A percentile compares a stretch with the other conserved stretches of the same genome.
Conservation (phyloP, 1,140 invertebrate genomes). For the Aphaenogaster ashmeadi region DNA sequence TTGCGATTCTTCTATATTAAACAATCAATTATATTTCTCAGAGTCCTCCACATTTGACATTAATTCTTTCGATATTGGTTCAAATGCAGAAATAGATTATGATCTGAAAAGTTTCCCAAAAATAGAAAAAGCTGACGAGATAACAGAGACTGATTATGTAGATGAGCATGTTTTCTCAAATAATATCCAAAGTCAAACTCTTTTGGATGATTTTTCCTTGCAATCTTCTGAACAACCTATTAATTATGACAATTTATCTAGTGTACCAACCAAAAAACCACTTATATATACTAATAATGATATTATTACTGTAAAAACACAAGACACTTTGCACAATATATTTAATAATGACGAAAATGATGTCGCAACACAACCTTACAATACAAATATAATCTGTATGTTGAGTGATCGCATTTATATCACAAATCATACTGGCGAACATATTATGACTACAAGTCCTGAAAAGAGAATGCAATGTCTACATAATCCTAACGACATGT, state of each 20-base stretch:
- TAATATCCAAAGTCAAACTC: constrained; percentile 67
- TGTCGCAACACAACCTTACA: constrained; percentile 8
- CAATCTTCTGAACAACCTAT: constrained; percentile 53
- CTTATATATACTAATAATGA: constrained; percentile 38
- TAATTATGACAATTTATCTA: constrained; percentile 64
- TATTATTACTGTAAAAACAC: constrained; percentile 27
- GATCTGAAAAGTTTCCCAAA: constrained; percentile 31
- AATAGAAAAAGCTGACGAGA: constrained; percentile 1
- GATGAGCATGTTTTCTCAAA: constrained; percentile 72
- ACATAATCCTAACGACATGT: constrained; percentile 48
- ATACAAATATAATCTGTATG: constrained; percentile 54
- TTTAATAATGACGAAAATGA: constrained; percentile 13
- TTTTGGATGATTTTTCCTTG: constrained; percentile 47
- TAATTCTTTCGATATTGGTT: constrained; percentile 27
- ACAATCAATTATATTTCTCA: constrained; percentile 24
- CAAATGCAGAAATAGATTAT: not conserved
- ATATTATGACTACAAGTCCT: constrained; percentile 62
- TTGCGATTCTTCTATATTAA: constrained; percentile 19
- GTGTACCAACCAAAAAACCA: constrained; percentile 18
- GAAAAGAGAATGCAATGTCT: constrained; percentile 43
- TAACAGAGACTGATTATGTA: constrained; percentile 21
- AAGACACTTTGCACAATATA: constrained; percentile 34
- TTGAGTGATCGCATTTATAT: constrained; percentile 66
- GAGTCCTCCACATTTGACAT: constrained; percentile 27
- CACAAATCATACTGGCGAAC: constrained; percentile 68